Evolutionary conservation across 2,113 vertebrate genomes (phyloP).

Genomic region (Fulmarus glacialis): DNA sequence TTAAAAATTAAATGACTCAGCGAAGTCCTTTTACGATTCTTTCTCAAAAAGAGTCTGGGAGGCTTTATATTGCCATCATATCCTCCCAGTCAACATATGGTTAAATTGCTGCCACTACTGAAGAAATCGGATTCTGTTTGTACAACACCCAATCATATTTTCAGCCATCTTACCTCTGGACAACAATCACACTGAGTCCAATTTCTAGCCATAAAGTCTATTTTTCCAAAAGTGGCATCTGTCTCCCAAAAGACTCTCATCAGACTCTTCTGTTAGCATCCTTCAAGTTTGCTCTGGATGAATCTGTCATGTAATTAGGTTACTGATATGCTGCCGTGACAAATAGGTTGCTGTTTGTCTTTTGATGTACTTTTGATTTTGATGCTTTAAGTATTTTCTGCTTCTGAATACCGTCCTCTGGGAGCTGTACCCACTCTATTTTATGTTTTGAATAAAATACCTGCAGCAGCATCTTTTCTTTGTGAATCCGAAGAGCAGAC

Average conservation of each 20-base stretch:
- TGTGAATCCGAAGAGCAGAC: not conserved
- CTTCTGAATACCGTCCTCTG: constrained; percentile 36
- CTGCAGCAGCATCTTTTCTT: not conserved
- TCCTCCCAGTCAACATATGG: not conserved
- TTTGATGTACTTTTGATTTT: constrained; percentile 55
- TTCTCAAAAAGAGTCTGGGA: not conserved
- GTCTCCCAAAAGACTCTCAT: constrained; percentile 59
- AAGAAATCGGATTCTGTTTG: constrained; percentile 49
- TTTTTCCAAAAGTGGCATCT: constrained; percentile 44
- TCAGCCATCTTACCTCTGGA: constrained; percentile 49
- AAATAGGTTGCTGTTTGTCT: constrained; percentile 40
- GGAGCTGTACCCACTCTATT: not conserved
- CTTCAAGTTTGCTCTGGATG: constrained; percentile 59
- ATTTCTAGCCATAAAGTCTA: constrained; percentile 54
- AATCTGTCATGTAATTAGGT: constrained; percentile 39
- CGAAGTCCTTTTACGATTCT: not conserved
- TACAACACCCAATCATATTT: constrained; percentile 52
- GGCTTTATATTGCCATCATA: not conserved
- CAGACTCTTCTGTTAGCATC: constrained; percentile 40
- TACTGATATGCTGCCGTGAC: constrained; percentile 33
- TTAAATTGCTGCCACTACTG: not conserved
- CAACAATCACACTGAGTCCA: constrained; percentile 33
- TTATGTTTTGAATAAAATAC: constrained; percentile 34
- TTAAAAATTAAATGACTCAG: not conserved
- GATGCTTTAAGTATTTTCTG: constrained; percentile 54